phyloP scores from a whole-genome alignment of 2,797 vertebrate species.

The Cuculus canorus region DNA sequence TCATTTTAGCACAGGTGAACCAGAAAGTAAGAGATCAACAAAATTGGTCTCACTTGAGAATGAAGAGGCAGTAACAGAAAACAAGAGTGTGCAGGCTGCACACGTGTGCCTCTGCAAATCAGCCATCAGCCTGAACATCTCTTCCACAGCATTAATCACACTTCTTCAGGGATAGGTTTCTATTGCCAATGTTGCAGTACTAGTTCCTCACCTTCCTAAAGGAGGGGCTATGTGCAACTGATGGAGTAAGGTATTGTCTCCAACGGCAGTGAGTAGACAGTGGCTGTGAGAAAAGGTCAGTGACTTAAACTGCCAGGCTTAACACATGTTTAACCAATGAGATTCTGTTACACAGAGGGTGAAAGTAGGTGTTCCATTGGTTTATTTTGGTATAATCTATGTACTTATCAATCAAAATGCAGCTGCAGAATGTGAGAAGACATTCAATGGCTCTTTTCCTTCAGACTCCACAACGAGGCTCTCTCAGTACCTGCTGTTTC shows the following conservation, averaged over 20 bases:
- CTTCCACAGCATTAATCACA: not conserved
- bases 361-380: not conserved
- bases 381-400: not conserved
- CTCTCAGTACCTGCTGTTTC: not conserved
- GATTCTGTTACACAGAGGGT: not conserved
- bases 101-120: rapidly evolving
- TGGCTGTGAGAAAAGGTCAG: not conserved
- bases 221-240: not conserved
- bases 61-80: not conserved
- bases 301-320: not conserved
- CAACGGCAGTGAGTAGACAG: not conserved
- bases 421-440: not conserved
- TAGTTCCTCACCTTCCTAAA: not conserved
- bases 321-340: not conserved
- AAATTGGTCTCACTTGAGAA: not conserved
- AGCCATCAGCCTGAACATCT: not conserved
- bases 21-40: not conserved
- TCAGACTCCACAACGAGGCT: not conserved
- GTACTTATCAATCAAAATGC: not conserved
- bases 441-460: not conserved
- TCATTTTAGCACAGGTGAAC: not conserved
- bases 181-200: not conserved
- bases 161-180: not conserved
- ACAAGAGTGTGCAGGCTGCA: not conserved
- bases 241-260: not conserved